Evolutionary conservation across 1,140 invertebrate genomes (phyloP), one percentile per base, ranked within the genome.

Genomic region (Monomorium pharaonis): DNA sequence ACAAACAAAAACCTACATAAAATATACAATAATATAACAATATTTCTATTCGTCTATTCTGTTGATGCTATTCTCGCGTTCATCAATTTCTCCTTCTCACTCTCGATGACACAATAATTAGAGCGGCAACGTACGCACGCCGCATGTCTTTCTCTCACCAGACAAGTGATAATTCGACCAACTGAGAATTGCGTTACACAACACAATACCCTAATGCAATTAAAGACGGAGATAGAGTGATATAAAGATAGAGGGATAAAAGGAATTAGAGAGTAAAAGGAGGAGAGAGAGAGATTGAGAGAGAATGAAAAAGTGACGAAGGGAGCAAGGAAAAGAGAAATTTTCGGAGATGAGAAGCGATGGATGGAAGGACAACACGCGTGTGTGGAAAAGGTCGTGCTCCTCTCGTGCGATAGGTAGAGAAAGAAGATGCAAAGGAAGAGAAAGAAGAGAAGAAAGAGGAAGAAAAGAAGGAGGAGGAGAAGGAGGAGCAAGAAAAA

Each of bases 171-270:
- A 87, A 89, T 85, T 81, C 74, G 85, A 76, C 62, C 42, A 70
- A 27, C 54, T 65, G 84, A 76, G 84, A 90, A 85, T 72, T 56
- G 49, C 58, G 87, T 92, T 92, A 87, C 87, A 87, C 88, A 91
- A 92, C 89, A 92, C 89, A 72, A 91, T 76, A 75, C 69, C 42
- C 47, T 80, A 85, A 80, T 78, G 88, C 88, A 90, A 91, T 91
- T 92, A 92, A 89, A 89, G 86, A 65, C 76, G 80, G 78, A 85
- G 89, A 91, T 90, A 87, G 87, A 92, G 86, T 87, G 84, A 65
- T 30, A 69, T 33, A 56, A n/a, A n/a, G n/a, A n/a, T 62, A 78
- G n/a, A 78, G 58, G 70, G 49, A 51, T 24, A 76, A 65, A 62
- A 37, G 24, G 42, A 70, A 47, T 27, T 18, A 80, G 44, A 70